phyloP scores from a whole-genome alignment of 2,888 invertebrate genomes.

The Dorcus parallelipipedus region DNA sequence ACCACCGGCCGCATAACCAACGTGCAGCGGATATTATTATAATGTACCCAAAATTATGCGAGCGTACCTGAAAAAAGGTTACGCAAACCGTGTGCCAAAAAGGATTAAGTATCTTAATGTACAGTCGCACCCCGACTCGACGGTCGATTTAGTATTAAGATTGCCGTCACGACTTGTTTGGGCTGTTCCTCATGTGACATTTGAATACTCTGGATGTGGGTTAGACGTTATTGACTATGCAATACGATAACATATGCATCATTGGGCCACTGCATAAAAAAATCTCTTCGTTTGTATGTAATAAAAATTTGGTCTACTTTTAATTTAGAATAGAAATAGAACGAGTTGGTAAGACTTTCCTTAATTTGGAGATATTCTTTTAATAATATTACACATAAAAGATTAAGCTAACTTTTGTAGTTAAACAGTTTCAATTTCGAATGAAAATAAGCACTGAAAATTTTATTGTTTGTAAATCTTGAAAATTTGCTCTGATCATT shows the following conservation, averaged over 20 bases:
- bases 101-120: constrained; percentile 36
- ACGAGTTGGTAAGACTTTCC: no score
- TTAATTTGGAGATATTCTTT: no score
- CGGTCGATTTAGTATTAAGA: neutral
- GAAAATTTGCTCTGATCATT: no score
- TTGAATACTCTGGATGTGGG: constrained; percentile 35
- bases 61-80: constrained; percentile 37
- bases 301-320: no score
- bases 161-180: constrained; percentile 2
- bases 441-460: no score
- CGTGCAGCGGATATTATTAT: constrained; percentile 31
- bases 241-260: constrained; percentile 3
- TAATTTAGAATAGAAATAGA: no score
- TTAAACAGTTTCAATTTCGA: no score
- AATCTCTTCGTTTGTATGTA: no score
- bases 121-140: neutral
- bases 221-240: constrained; percentile 17
- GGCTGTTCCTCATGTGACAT: constrained; percentile 29
- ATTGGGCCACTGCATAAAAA: neutral
- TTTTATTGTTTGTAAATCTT: no score
- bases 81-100: constrained; percentile 29
- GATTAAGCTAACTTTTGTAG: no score
- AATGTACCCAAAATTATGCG: constrained; percentile 39
- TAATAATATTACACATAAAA: no score
- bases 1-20: constrained; percentile 8